Evolutionary conservation across 1,140 invertebrate species (phyloP).

Genomic region (Olivierus martensii): DNA sequence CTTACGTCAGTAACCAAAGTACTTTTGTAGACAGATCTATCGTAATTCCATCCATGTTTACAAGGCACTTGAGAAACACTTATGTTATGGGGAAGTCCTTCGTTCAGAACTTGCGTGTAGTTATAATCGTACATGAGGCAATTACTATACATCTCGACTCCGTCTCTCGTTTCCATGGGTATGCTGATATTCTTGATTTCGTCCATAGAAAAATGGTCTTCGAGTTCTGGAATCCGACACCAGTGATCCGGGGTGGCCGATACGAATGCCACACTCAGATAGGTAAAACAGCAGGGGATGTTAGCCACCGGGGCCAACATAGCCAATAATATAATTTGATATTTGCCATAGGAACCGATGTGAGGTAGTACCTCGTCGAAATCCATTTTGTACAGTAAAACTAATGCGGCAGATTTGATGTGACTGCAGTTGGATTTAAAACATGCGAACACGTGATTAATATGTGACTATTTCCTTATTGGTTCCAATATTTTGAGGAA

Average conservation of each 20-base stretch:
- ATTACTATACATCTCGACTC: not conserved
- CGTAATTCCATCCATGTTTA: conserved; percentile 28
- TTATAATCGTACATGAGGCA: conserved; percentile 18
- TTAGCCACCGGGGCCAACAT: conserved; percentile 57
- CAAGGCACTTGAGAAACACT: conserved; percentile 16
- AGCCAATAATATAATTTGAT: conserved; percentile 69
- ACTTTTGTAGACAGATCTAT: conserved; percentile 26
- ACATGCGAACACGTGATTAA: too few relatives aligned
- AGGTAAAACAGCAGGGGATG: conserved; percentile 49
- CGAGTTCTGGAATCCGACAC: conserved; percentile 54
- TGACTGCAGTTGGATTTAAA: too few relatives aligned
- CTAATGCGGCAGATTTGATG: too few relatives aligned
- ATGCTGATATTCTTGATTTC: not conserved
- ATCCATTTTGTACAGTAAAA: conserved; percentile 34
- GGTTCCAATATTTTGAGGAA: too few relatives aligned
- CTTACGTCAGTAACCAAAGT: conserved; percentile 31
- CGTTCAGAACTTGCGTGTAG: conserved; percentile 11
- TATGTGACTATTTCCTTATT: too few relatives aligned
- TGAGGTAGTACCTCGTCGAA: conserved; percentile 70
- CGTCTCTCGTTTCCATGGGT: not conserved
- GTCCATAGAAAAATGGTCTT: conserved; percentile 24
- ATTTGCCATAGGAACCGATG: conserved; percentile 73
- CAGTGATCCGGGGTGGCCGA: conserved; percentile 62
- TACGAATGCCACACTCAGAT: conserved; percentile 63
- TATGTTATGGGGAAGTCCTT: not conserved